Percentiles rank a stretch among this genome's conserved stretches.
Evolutionary conservation across 2,113 vertebrate genomes (phyloP).

Genomic region (Coregonus clupeaformis): DNA sequence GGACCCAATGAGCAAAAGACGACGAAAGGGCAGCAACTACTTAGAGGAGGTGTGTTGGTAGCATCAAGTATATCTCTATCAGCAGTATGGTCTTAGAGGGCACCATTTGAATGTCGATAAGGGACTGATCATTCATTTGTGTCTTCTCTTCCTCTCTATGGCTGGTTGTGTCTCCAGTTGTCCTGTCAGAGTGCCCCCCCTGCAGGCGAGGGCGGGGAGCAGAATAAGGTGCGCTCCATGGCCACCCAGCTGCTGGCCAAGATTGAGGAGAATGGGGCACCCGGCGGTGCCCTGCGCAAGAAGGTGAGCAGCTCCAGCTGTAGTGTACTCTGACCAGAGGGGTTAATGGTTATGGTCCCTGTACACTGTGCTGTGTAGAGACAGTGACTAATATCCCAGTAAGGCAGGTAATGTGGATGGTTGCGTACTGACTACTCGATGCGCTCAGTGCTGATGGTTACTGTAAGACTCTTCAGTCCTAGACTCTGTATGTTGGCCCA

Average conservation of each 20-base stretch:
- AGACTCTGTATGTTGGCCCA: too few species aligned
- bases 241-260: constrained; percentile 91
- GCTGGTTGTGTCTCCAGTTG: constrained; percentile 46
- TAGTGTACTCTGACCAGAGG: not conserved
- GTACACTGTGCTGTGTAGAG: not conserved
- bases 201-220: constrained; percentile 70
- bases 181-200: constrained; percentile 72
- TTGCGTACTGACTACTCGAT: too few species aligned
- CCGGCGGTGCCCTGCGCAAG: constrained; percentile 53
- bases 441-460: too few species aligned
- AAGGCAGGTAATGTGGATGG: too few species aligned
- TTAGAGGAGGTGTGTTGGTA: constrained; percentile 80
- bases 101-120: not conserved
- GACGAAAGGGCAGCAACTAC: constrained; percentile 77
- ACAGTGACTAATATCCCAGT: too few species aligned
- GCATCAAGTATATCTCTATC: too few species aligned
- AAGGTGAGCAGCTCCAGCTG: constrained; percentile 74
- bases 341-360: not conserved
- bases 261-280: constrained; percentile 85
- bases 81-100: not conserved
- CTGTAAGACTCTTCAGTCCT: too few species aligned
- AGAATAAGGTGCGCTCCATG: constrained; percentile 95
- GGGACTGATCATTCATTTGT: not conserved
- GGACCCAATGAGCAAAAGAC: constrained; percentile 83
- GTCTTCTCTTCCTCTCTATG: not conserved